Evolutionary conservation across 2,888 invertebrate species (phyloP), one percentile per base, ranked within the genome.

Genomic region (Caradrina clavipalpis): DNA sequence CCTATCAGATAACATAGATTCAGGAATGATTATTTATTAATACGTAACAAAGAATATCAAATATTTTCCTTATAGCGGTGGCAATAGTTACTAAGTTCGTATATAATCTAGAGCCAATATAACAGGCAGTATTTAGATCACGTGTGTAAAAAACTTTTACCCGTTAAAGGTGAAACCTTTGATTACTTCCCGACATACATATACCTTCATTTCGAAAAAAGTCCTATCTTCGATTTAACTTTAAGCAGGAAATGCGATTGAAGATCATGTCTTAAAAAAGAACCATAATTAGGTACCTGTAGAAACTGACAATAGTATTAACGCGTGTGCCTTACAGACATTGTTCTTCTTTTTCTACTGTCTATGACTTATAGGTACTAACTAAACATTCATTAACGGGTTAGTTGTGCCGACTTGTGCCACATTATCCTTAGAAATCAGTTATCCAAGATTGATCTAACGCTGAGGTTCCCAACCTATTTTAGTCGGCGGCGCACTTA

Each of bases 11-110:
- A 59, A 21, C 45, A 55, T 63, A 58, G 42, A 64, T 35, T 51
- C 21, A 1, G 3, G 15, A 72, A 59, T 73, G 49, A 64, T 47
- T 72, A 54, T 50, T 13, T 55, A 13, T 63, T 54, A 39, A 22
- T 21, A 58, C 54, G 26, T n/a, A 7, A 22, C n/a, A 26, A 45
- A 15, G 11, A 31, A 42, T 49, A 45, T 17, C 19, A 73, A 26
- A 26, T 15, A n/a, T 56, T 60, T 60, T 50, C 75, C 53, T 62
- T 59, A 67, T 47, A 4, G 19, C 22, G 3, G 31, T 39, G 11
- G 21, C 17, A 15, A 62, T 59, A 51, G 15, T 21, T 42, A 49
- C 0, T 11, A 50, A 59, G 15, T 63, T 64, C 11, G 19, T 57
- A 63, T 49, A 42, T 13, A 15, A 39, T 26, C 5, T 35, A 47